Evolutionary conservation across 2,888 invertebrate species (phyloP), one percentile per base, ranked within the genome.

Genomic region (Sarcophaga carnaria): DNA sequence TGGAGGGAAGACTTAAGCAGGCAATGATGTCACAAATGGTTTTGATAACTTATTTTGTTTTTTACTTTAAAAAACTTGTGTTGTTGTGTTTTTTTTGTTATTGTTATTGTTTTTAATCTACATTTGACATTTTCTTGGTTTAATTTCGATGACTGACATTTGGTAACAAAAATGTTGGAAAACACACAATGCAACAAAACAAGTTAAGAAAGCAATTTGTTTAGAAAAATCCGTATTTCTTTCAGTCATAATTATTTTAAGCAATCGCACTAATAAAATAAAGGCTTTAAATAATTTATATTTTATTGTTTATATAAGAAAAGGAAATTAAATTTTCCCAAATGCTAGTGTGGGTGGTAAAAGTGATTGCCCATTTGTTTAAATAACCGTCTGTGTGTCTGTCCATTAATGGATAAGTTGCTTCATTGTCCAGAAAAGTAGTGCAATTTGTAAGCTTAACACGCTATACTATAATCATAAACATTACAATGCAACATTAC

Each of bases 401-500:
- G 54, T 71, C 27, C 54, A 22, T 49, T 10, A 37, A 25, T 12
- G 54, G 14, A 5, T 54, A 54, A 54, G 63, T 81, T 82, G 75
- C 71, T 76, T 76, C 59, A 83, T 79, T 75, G 78, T 69, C 47
- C 54, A 54, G 79, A 83, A 78, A 79, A 83, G 4, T 74, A 80
- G 80, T 85, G 71, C 59, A 80, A 84, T 84, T 79, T 78, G 81
- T 81, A 84, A 81, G 78, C 71, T 45, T 63, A 81, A 79, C 87
- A 87, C 81, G 87, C 87, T 67, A 87, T 87, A 37, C 10, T 37
- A 63, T 80, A 20, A 78, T 87, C 59, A 84, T 81, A 81, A 78
- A 27, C 59, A 83, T 78, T 81, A 75, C 59, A 87, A 75, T 84
- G 75, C 80, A 69, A 22, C 22, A 25, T 66, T 27, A 66, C 64